Conservation (phyloP, 2,888 invertebrate genomes). For the Parelbella ahira region DNA sequence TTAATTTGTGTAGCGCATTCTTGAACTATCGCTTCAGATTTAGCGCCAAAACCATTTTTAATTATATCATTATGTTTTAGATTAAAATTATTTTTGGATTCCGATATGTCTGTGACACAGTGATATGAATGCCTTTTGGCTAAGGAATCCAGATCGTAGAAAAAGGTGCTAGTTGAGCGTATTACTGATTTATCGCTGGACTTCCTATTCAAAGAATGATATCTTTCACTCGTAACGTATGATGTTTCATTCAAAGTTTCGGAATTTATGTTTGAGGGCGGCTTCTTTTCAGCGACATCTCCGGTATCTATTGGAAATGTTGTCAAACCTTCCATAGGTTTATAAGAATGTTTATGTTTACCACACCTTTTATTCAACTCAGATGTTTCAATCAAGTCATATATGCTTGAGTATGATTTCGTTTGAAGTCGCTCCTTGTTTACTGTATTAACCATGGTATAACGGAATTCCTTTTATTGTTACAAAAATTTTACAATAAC, state of each 20-base stretch:
- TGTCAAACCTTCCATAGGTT: not conserved
- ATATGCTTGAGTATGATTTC: slow-evolving; percentile 51
- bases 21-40: slow-evolving; percentile 50
- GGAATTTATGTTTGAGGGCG: not conserved
- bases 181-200: slow-evolving; percentile 40
- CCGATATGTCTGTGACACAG: slow-evolving; percentile 40
- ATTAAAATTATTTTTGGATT: slow-evolving; percentile 40
- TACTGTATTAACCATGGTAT: not conserved
- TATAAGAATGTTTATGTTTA: not conserved
- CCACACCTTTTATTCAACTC: not conserved
- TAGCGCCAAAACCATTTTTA: slow-evolving; percentile 38
- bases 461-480: too few relatives aligned
- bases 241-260: slow-evolving; percentile 29
- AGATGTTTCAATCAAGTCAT: slow-evolving; percentile 32
- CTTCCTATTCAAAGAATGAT: slow-evolving; percentile 44
- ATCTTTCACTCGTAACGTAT: slow-evolving; percentile 52
- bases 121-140: slow-evolving; percentile 59
- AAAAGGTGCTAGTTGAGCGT: slow-evolving; percentile 59
- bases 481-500: too few relatives aligned
- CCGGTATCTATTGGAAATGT: not conserved
- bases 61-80: slow-evolving; percentile 36
- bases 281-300: not conserved
- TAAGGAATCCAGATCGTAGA: slow-evolving; percentile 62
- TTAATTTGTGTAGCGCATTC: slow-evolving; percentile 53
- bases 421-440: slow-evolving; percentile 32